phyloP scores from a whole-genome alignment of 2,113 vertebrate species.

The Naja naja region DNA sequence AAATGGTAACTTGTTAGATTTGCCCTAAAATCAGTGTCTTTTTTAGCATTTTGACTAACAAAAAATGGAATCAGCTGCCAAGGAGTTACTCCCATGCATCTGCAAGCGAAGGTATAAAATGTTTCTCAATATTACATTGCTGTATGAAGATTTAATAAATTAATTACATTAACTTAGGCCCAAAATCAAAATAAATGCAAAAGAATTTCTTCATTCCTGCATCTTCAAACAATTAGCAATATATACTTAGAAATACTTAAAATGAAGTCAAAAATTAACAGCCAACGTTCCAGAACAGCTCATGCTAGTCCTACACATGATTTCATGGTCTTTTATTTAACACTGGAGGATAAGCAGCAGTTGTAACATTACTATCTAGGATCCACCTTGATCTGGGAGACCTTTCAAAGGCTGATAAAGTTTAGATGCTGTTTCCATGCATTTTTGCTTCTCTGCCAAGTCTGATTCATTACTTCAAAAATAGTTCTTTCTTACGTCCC shows the following conservation, averaged over 20 bases:
- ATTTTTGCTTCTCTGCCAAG: not conserved
- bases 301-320: not conserved
- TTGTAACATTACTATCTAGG: accelerated
- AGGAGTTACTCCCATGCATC: not conserved
- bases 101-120: not conserved
- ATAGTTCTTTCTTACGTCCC: not conserved
- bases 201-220: constrained; percentile 7
- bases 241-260: not conserved
- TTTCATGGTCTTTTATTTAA: not conserved
- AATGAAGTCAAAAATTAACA: accelerated
- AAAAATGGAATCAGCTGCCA: constrained; percentile 4
- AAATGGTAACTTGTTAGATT: not conserved
- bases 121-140: not conserved
- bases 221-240: constrained; percentile 10
- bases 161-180: not conserved
- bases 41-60: not conserved
- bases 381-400: not conserved
- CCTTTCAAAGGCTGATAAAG: not conserved
- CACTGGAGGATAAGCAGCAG: not conserved
- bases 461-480: accelerated
- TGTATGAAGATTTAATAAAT: not conserved
- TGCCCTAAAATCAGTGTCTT: constrained; percentile 4
- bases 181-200: not conserved
- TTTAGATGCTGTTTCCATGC: accelerated
- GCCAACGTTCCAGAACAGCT: not conserved